Base-by-base conservation (phyloP, 2,797 vertebrate species). In the Lateolabrax maculatus region DNA sequence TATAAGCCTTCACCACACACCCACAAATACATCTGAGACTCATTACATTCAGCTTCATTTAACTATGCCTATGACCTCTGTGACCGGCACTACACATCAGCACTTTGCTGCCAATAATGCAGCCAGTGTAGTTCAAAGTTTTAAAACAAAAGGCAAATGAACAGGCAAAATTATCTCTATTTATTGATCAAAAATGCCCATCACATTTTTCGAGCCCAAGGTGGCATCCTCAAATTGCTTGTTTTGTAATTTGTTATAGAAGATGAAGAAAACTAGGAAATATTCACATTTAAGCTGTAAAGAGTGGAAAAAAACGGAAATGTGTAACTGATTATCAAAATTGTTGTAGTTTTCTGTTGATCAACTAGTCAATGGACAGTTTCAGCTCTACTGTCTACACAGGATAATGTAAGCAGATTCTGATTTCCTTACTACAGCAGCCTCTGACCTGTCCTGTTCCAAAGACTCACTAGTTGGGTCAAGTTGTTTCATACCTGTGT, bases 1-100 rank as follows among this genome's bases (percentile, higher is more conserved):
- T 41, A 41, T 34, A 25, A 41, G n/a, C 34, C 29, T 53, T 68
- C 12, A 46, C 13, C 21, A 41, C 34, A 70, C 37, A 29, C 48
- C 10, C 37, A 69, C 10, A 49, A 57, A 78, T 15, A 23, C 68
- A 79, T 29, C 3, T 57, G 6, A 49, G 6, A 53, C 29, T 46
- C 6, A 52, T 64, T 34, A 27, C 11, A 27, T 31, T 64, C 6
- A 41, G 34, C 36, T 51, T 34, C 3, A 4, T 34, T 34, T 39
- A n/a, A 29, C 58, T 41, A 41, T 9, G 36, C 25, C 21, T 9
- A 2, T 73, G 34, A 53, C 62, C 21, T 16, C 39, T 16, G 13
- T 46, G 15, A 27, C 19, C 43, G 53, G 2, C 29, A 31, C 4
- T 2, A 51, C 25, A 55, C 49, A 9, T 27, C 5, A 64, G 34